These are phyloP conservation scores for Diarsia mendica DNA, from an alignment of 2,888 invertebrate genomes.

Conservation along the genomic window DNA sequence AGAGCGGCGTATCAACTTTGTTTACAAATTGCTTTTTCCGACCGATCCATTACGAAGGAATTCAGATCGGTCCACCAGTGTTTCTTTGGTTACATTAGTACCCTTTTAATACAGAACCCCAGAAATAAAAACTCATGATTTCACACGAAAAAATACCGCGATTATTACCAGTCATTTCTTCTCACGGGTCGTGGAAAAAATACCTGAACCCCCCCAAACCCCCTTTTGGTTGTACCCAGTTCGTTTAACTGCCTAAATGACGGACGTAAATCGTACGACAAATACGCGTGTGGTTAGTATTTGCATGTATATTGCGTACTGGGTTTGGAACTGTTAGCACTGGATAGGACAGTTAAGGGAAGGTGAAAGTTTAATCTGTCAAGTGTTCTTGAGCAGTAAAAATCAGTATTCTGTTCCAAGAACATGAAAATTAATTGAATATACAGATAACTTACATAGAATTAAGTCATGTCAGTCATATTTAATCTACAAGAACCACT, in stretches of 20 bases:
- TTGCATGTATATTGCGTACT: constrained; percentile 72
- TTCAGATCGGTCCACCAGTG: too few species aligned
- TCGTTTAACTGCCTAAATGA: constrained; percentile 69
- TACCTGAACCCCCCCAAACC: constrained; percentile 44
- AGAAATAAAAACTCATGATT: constrained; percentile 38
- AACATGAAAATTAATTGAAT: too few species aligned
- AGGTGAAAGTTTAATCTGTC: neutral
- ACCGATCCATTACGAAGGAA: too few species aligned
- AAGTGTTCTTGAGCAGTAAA: neutral
- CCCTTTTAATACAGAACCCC: neutral
- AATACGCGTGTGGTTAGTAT: constrained; percentile 68
- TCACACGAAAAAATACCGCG: constrained; percentile 54
- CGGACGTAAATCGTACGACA: constrained; percentile 66
- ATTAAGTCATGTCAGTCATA: too few species aligned
- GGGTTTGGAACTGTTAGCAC: constrained; percentile 11
- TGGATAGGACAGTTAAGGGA: neutral
- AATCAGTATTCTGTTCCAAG: neutral
- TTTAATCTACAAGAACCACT: too few species aligned
- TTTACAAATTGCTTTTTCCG: too few species aligned
- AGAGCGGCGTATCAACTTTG: too few species aligned
- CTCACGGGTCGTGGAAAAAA: constrained; percentile 48
- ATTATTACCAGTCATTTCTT: constrained; percentile 60
- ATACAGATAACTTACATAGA: too few species aligned
- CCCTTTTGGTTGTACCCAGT: constrained; percentile 35
- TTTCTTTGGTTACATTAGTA: too few species aligned